Evolutionary conservation across 2,113 vertebrate species (phyloP).

Genomic region (Pollachius pollachius): DNA sequence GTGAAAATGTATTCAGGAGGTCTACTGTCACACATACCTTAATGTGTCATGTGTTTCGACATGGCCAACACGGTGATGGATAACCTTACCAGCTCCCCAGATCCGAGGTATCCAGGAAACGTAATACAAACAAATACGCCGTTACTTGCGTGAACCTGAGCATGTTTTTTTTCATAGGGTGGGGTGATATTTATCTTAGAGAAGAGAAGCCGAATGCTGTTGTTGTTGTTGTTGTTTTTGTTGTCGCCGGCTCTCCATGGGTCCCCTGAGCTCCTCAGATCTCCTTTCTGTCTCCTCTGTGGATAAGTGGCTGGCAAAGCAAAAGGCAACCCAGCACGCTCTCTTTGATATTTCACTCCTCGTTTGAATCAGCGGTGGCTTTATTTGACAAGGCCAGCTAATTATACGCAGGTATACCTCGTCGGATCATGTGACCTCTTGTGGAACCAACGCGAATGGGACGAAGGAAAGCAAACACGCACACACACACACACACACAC

Average conservation of each 20-base stretch:
- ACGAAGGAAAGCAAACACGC: conserved; percentile 36
- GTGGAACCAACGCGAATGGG: conserved; percentile 58
- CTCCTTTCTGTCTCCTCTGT: conserved; percentile 70
- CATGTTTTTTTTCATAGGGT: conserved; percentile 26
- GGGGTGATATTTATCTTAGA: conserved; percentile 66
- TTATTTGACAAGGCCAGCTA: conserved; percentile 75
- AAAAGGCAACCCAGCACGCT: conserved; percentile 49
- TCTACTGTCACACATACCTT: neutral
- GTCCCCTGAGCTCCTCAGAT: conserved; percentile 69
- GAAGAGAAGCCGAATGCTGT: conserved; percentile 44
- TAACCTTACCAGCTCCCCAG: neutral
- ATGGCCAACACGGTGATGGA: conserved; percentile 22
- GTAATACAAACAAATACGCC: conserved; percentile 53
- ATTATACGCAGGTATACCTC: conserved; percentile 73
- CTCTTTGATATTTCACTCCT: conserved; percentile 76
- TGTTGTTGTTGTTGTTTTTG: conserved; percentile 8
- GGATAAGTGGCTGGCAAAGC: conserved; percentile 67
- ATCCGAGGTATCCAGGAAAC: conserved; percentile 32
- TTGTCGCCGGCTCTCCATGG: conserved; percentile 65
- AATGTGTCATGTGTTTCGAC: conserved; percentile 14
- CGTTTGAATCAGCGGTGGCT: conserved; percentile 73
- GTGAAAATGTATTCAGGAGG: neutral
- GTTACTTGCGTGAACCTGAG: conserved; percentile 51
- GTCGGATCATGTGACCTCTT: conserved; percentile 72
- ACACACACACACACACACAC: conserved; percentile 45